Conservation (phyloP, 2,888 invertebrate genomes). For the Cerceris rybyensis region DNA sequence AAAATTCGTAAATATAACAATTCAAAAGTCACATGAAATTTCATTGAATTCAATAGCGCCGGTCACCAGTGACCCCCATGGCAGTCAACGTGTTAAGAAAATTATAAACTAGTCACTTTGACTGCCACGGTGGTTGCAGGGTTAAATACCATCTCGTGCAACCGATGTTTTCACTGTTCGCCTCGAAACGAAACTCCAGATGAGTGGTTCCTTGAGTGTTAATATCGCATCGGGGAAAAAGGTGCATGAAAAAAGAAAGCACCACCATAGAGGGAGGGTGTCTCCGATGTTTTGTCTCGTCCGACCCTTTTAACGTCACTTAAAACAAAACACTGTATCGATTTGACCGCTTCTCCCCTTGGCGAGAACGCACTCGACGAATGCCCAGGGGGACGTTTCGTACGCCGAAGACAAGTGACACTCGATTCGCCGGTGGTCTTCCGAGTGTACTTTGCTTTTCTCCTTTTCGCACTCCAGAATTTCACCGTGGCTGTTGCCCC, state of each 20-base stretch:
- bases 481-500: conserved; percentile 9
- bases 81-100: too few relatives aligned
- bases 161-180: too few relatives aligned
- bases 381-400: conserved; percentile 67
- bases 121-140: too few relatives aligned
- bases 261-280: conserved; percentile 1
- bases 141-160: too few relatives aligned
- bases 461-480: conserved; percentile 39
- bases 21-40: too few relatives aligned
- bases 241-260: conserved; percentile 29
- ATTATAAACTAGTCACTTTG: too few relatives aligned
- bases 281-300: conserved; percentile 65
- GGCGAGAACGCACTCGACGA: conserved; percentile 60
- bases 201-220: background rate
- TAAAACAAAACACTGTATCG: conserved; percentile 73
- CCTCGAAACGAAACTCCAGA: too few relatives aligned
- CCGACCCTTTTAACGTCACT: conserved; percentile 69
- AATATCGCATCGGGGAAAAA: background rate
- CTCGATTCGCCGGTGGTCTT: conserved; percentile 74
- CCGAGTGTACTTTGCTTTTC: conserved; percentile 70
- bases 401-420: conserved; percentile 77
- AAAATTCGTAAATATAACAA: too few relatives aligned
- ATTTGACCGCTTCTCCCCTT: conserved; percentile 67
- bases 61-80: too few relatives aligned
- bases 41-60: too few relatives aligned